Conservation (phyloP, 2,797 vertebrate species). For the Myripristis murdjan region DNA sequence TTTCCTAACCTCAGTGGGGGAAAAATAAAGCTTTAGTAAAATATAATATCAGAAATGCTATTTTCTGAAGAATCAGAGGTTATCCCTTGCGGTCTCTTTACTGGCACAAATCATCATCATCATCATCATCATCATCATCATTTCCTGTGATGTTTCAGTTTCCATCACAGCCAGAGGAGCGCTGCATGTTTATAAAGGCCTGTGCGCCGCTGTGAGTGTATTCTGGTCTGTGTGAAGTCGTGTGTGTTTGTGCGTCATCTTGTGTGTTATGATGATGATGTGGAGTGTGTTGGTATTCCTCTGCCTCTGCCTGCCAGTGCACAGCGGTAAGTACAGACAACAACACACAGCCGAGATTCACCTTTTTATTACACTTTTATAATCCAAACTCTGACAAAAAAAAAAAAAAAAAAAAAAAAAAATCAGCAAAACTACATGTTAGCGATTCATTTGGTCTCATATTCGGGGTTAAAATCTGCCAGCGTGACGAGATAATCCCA, state of each 20-base stretch:
- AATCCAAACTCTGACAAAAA: no score
- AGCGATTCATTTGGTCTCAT: no score
- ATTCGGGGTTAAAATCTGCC: no score
- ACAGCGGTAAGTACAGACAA: constrained; percentile 60
- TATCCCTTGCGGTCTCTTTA: constrained; percentile 54
- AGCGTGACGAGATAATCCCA: no score
- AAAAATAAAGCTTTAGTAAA: background rate
- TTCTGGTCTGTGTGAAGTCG: constrained; percentile 6
- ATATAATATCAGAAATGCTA: background rate
- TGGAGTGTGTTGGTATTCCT: constrained; percentile 45
- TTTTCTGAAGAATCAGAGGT: constrained; percentile 38
- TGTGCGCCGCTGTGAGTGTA: constrained; percentile 43
- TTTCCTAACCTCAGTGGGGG: no score
- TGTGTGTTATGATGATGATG: constrained; percentile 32
- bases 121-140: constrained; percentile 29
- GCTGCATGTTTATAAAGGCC: constrained; percentile 47
- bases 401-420: no score
- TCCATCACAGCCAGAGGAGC: constrained; percentile 54
- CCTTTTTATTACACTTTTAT: background rate
- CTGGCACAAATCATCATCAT: constrained; percentile 43
- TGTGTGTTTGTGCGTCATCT: constrained; percentile 2
- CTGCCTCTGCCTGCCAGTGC: constrained; percentile 35
- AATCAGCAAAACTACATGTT: no score
- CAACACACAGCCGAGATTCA: no score
- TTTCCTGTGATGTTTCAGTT: constrained; percentile 65